These are phyloP conservation scores for Catostomus latipinnis DNA, from an alignment of 2,797 vertebrate species.

Conservation along the genomic window DNA sequence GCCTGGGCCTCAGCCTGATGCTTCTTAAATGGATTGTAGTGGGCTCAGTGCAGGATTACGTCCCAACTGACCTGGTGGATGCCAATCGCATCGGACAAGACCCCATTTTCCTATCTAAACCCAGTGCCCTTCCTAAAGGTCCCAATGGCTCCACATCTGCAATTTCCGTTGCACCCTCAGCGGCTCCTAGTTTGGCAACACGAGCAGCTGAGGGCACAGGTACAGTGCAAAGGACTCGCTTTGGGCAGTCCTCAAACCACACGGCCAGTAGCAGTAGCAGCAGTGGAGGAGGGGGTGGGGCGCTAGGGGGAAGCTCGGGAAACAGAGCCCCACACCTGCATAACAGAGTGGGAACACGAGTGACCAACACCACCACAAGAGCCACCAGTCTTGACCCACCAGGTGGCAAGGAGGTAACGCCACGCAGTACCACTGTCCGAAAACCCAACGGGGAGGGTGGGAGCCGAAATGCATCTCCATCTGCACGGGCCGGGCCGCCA, in stretches of 20 bases:
- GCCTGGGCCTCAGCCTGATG: constrained; percentile 96
- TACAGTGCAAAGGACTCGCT: constrained; percentile 81
- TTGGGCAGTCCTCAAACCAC: constrained; percentile 79
- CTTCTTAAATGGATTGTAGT: constrained; percentile 98
- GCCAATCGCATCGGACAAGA: constrained; percentile 95
- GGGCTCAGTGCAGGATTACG: constrained; percentile 94
- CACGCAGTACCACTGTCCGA: constrained; percentile 76
- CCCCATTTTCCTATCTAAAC: constrained; percentile 95
- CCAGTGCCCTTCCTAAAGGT: constrained; percentile 90
- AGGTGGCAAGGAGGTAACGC: constrained; percentile 74
- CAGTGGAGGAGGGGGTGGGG: constrained; percentile 62
- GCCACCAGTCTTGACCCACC: constrained; percentile 74
- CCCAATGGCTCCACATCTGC: constrained; percentile 77
- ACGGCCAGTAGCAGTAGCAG: constrained; percentile 73
- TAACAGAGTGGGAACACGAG: constrained; percentile 82
- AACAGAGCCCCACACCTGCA: constrained; percentile 76
- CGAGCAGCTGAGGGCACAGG: constrained; percentile 81
- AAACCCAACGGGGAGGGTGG: constrained; percentile 65
- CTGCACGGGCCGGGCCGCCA: constrained; percentile 69
- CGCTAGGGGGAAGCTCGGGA: constrained; percentile 69
- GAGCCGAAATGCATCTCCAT: constrained; percentile 66
- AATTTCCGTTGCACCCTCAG: constrained; percentile 22
- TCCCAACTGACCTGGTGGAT: constrained; percentile 93
- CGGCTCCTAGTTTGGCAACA: constrained; percentile 38
- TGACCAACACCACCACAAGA: constrained; percentile 79